Percentiles rank a stretch among this genome's conserved stretches.
Evolutionary conservation across 2,797 vertebrate genomes (phyloP).

Genomic region (Bovichtus variegatus): DNA sequence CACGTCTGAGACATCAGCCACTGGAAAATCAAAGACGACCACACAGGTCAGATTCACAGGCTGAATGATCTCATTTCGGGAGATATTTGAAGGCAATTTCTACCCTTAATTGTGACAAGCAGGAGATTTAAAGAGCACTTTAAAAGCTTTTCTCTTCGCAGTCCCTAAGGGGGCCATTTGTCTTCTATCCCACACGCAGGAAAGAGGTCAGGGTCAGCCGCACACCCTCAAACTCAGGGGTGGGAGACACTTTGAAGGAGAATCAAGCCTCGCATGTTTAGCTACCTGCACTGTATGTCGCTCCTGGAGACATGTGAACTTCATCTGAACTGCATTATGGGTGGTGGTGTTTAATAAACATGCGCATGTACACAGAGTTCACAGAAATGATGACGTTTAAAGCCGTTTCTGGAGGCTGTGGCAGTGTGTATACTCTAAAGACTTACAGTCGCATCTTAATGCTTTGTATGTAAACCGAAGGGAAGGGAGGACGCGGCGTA

Average conservation of each 20-base stretch:
- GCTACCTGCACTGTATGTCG: not conserved
- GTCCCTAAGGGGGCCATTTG: not conserved
- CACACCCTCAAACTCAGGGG: not conserved
- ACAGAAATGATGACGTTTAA: slow-evolving; percentile 15
- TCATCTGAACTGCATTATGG: slow-evolving; percentile 37
- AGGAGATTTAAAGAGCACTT: slow-evolving; percentile 1
- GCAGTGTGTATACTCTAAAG: slow-evolving; percentile 24
- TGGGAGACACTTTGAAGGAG: not conserved
- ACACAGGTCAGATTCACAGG: not conserved
- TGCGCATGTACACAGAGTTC: slow-evolving; percentile 26
- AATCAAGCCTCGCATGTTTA: too few relatives aligned
- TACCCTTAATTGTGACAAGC: not conserved
- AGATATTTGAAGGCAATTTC: not conserved
- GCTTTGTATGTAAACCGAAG: slow-evolving; percentile 27
- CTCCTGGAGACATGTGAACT: not conserved
- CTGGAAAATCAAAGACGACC: not conserved
- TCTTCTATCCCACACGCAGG: not conserved
- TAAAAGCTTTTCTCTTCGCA: not conserved
- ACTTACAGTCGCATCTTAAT: not conserved
- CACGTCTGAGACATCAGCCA: not conserved
- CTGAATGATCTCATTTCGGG: not conserved
- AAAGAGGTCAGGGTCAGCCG: not conserved
- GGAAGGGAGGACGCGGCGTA: not conserved
- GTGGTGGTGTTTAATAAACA: slow-evolving; percentile 59
- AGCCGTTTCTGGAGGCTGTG: slow-evolving; percentile 16